Evolutionary conservation across 2,888 invertebrate species (phyloP).

Genomic region (Meiosimyza decipiens): DNA sequence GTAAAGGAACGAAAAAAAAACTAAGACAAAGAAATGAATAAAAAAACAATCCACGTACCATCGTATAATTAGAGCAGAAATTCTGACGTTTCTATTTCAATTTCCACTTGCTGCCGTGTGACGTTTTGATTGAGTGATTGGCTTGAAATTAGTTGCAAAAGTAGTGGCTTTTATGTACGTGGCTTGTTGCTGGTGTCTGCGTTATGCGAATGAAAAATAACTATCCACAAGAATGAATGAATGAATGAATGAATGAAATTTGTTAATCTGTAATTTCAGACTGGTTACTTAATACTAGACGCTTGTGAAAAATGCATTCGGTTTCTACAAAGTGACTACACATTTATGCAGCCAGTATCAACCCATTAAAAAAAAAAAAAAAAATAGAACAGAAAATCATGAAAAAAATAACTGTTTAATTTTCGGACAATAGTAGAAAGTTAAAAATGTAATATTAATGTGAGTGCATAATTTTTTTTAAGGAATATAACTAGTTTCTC

Average conservation of each 20-base stretch:
- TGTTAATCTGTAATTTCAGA: conserved; percentile 15
- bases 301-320: conserved; percentile 28
- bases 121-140: conserved; percentile 66
- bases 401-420: no score
- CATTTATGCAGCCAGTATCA: background rate
- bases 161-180: background rate
- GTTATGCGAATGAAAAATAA: no score
- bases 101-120: conserved; percentile 57
- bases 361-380: no score
- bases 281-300: conserved; percentile 4
- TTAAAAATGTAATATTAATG: no score
- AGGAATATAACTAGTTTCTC: no score
- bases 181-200: no score
- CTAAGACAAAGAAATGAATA: conserved; percentile 45
- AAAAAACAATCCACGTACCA: conserved; percentile 57
- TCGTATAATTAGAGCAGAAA: conserved; percentile 67
- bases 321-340: conserved; percentile 8
- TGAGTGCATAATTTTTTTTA: no score
- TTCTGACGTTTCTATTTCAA: conserved; percentile 67
- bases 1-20: conserved; percentile 29
- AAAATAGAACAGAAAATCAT: no score
- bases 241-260: conserved; percentile 15
- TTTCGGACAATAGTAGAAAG: no score
- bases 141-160: conserved; percentile 52
- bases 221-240: no score